Evolutionary conservation across 2,888 invertebrate genomes (phyloP).

Genomic region (Pheosia tremula): DNA sequence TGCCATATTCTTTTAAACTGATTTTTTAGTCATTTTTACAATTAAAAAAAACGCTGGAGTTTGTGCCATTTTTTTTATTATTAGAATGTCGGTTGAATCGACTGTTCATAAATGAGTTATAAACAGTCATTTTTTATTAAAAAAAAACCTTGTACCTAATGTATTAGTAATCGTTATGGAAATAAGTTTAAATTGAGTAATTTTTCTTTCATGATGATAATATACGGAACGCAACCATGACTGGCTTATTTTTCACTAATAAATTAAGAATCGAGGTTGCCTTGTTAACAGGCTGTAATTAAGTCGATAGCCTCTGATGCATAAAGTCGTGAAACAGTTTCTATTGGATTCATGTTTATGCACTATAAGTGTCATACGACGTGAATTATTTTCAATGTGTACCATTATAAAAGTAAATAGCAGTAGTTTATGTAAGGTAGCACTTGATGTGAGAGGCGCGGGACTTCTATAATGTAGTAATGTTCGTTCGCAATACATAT

Average conservation of each 20-base stretch:
- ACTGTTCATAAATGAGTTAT: neutral
- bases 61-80: neutral
- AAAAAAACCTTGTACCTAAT: neutral
- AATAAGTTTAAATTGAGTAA: neutral
- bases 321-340: no score
- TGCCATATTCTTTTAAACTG: neutral
- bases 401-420: neutral
- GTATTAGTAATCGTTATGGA: neutral
- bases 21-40: neutral
- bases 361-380: no score
- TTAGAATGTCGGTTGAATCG: neutral
- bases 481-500: conserved; percentile 67
- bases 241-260: no score
- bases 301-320: no score
- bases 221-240: no score
- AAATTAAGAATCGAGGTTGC: no score
- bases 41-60: neutral
- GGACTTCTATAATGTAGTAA: conserved; percentile 43
- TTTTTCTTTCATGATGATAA: neutral
- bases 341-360: no score
- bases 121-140: neutral
- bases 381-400: neutral
- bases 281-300: no score
- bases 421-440: neutral
- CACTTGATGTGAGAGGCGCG: conserved; percentile 45